A percentile compares a stretch with the other conserved stretches of the same genome.
Conservation (phyloP, 2,113 vertebrate genomes). For the Eulacestoma nigropectus region DNA sequence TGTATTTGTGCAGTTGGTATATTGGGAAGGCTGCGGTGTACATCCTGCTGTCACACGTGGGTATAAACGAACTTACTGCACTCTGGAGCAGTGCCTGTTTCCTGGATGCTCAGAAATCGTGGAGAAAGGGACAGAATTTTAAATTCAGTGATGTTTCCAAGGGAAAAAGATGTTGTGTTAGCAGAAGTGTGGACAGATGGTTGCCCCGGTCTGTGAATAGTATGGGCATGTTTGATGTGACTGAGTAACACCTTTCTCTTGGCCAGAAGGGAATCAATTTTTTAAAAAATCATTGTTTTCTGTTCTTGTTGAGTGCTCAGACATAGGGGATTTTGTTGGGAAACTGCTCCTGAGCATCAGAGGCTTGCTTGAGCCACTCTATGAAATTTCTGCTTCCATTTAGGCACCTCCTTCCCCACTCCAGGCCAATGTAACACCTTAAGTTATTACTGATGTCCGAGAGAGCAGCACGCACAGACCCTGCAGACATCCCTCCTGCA, state of each 20-base stretch:
- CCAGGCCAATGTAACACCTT: neutral
- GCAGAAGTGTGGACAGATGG: neutral
- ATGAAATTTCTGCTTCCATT: neutral
- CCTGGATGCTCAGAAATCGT: neutral
- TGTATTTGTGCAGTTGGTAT: neutral
- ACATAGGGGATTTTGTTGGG: neutral
- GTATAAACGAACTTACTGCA: neutral
- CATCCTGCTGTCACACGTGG: neutral
- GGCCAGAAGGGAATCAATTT: neutral
- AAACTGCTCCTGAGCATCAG: neutral
- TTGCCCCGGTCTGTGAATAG: neutral
- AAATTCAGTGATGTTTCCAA: neutral
- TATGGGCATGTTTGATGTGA: neutral
- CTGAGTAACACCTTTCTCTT: neutral
- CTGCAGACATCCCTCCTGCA: neutral
- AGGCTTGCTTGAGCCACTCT: neutral
- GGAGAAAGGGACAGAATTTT: neutral
- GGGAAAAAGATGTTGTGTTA: rapidly evolving
- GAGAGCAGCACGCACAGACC: neutral
- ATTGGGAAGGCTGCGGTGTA: neutral
- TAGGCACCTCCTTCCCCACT: neutral
- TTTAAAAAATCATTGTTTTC: neutral
- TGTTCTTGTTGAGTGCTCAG: neutral
- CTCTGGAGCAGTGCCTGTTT: neutral
- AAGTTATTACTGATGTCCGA: neutral